Conservation (phyloP, 1,140 invertebrate genomes). For the Brachionus koreanus region DNA sequence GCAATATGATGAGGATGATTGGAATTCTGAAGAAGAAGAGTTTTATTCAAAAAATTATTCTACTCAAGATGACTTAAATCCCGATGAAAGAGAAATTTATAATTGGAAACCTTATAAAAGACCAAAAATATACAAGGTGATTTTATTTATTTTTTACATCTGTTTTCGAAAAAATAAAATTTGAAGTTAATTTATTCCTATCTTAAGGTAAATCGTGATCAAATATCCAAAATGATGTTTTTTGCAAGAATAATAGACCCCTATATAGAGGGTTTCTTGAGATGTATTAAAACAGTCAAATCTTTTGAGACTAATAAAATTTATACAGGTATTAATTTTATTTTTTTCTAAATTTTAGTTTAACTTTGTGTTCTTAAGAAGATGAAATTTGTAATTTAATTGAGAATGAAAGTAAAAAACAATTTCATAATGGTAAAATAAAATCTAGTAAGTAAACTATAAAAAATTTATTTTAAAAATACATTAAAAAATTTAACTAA, state of each 20-base stretch:
- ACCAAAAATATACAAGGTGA: background rate
- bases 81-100: background rate
- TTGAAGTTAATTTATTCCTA: no score
- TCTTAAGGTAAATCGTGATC: background rate
- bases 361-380: background rate
- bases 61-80: background rate
- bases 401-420: background rate
- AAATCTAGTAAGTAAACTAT: background rate
- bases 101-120: background rate
- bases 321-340: background rate
- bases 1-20: background rate
- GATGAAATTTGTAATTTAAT: background rate
- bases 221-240: background rate
- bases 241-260: background rate
- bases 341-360: background rate
- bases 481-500: no score
- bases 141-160: no score
- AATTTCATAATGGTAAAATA: background rate
- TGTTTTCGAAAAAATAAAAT: no score
- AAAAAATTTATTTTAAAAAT: background rate
- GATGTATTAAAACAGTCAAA: background rate
- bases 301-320: background rate
- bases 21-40: background rate
- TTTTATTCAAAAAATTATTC: background rate
- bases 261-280: background rate